These are phyloP conservation scores for Amblyornis subalaris DNA, from an alignment of 2,113 vertebrate genomes.

Conservation along the genomic window DNA sequence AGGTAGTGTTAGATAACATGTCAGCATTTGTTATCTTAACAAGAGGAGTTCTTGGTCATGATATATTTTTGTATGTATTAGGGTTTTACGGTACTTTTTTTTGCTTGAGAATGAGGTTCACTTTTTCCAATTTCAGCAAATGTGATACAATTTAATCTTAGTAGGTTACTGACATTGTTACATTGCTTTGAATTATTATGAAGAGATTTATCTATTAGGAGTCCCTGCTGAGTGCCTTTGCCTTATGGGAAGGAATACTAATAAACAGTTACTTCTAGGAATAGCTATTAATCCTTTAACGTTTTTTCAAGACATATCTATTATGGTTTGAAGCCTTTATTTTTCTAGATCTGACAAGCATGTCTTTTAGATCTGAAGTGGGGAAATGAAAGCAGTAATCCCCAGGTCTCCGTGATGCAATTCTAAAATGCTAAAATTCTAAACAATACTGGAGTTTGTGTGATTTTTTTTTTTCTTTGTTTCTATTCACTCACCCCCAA, in stretches of 20 bases:
- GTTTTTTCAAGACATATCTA: neutral
- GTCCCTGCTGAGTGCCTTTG: neutral
- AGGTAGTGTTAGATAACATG: neutral
- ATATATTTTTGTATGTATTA: neutral
- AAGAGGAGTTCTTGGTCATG: neutral
- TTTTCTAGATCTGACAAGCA: neutral
- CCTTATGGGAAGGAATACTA: neutral
- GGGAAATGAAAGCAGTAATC: neutral
- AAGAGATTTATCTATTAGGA: neutral
- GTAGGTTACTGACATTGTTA: neutral
- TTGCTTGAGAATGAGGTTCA: neutral
- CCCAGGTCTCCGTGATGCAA: neutral
- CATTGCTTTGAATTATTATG: neutral
- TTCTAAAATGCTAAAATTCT: neutral
- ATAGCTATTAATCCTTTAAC: neutral
- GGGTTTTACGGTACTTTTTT: neutral
- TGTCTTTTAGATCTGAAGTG: neutral
- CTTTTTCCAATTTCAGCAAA: neutral
- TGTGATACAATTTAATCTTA: neutral
- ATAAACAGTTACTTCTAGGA: constrained; percentile 17
- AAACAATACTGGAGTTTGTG: neutral
- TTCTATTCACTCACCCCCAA: neutral
- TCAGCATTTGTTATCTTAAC: neutral
- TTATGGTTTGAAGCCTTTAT: neutral
- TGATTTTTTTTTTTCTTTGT: neutral